Percentiles rank a stretch among this genome's conserved stretches.
Evolutionary conservation across 2,888 invertebrate species (phyloP).

Genomic region (Diaphora mendica): DNA sequence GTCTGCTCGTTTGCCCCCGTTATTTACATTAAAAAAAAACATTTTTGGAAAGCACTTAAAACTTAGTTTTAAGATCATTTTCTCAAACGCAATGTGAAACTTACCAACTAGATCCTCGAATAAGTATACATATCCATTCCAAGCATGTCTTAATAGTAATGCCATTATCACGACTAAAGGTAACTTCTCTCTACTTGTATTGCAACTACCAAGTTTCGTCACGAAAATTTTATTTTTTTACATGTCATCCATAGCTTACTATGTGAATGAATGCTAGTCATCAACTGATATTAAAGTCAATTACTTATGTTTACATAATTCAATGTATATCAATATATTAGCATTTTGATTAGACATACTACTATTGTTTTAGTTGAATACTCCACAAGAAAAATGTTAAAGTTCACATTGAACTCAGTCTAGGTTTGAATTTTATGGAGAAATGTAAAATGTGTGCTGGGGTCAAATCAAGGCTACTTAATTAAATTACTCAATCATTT

Average conservation of each 20-base stretch:
- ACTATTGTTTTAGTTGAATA: slow-evolving; percentile 19
- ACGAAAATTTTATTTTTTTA: neutral
- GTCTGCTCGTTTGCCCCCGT: no score
- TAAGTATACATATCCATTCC: slow-evolving; percentile 64
- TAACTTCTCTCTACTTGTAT: neutral
- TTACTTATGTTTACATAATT: slow-evolving; percentile 20
- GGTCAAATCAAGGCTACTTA: neutral
- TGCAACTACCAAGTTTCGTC: neutral
- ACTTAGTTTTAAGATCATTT: no score
- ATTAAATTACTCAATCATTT: no score
- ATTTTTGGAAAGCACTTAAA: no score
- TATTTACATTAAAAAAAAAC: no score
- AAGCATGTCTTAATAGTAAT: slow-evolving; percentile 62
- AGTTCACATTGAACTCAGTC: neutral
- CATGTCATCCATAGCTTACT: neutral
- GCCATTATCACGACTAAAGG: slow-evolving; percentile 64
- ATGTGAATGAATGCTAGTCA: slow-evolving; percentile 1
- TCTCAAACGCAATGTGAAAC: slow-evolving; percentile 23
- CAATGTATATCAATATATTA: slow-evolving; percentile 33
- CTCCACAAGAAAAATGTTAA: neutral
- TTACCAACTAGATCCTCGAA: slow-evolving; percentile 76
- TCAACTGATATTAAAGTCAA: slow-evolving; percentile 27
- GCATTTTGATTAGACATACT: slow-evolving; percentile 30
- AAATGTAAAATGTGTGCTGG: neutral
- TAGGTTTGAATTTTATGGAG: neutral